Conservation (phyloP, 2,797 vertebrate genomes). For the Carcharodon carcharias region DNA sequence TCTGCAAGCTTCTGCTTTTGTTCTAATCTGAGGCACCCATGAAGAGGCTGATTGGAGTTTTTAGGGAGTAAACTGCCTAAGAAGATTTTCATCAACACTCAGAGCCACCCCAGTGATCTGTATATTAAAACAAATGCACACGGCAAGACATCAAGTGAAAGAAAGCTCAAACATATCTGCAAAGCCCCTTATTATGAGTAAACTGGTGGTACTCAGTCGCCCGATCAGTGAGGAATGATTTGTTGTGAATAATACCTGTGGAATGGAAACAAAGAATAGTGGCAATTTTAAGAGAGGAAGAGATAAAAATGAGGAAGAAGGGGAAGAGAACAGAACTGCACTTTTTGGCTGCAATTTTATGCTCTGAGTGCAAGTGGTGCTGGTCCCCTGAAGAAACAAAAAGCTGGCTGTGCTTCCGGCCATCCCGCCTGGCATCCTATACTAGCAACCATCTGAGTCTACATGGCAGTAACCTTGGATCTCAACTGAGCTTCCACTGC, state of each 20-base stretch:
- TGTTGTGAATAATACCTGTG: neutral
- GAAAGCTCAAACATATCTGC: neutral
- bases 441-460: neutral
- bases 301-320: neutral
- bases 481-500: neutral
- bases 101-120: too few species aligned
- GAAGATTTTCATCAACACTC: neutral
- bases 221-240: neutral
- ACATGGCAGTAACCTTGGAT: neutral
- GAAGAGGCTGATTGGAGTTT: neutral
- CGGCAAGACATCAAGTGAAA: neutral
- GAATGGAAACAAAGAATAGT: neutral
- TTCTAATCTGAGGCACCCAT: neutral
- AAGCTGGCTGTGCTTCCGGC: too few species aligned
- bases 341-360: too few species aligned
- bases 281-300: neutral
- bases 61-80: neutral
- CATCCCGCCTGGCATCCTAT: neutral
- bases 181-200: neutral
- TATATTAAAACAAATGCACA: neutral
- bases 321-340: neutral
- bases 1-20: neutral
- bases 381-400: too few species aligned
- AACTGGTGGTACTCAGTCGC: neutral
- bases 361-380: too few species aligned